phyloP scores from a whole-genome alignment of 92 coral and sea anemone genomes.

The Palythoa caribaeorum region DNA sequence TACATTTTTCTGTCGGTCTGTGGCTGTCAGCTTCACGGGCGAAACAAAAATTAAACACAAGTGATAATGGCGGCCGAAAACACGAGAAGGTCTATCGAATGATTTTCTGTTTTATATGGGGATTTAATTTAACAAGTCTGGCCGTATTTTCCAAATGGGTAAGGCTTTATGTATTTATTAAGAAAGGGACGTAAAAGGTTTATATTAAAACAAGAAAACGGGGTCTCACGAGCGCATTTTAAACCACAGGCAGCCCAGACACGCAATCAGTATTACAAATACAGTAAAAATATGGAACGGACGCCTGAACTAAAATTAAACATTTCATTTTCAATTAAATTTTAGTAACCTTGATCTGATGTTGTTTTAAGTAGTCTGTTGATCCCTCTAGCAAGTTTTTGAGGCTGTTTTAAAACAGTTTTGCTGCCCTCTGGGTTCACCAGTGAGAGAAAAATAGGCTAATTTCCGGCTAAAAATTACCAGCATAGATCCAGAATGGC shows the following conservation, averaged over 20 bases:
- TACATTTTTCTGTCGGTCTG: slow-evolving; percentile 21
- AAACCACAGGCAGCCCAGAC: slow-evolving; percentile 29
- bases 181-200: slow-evolving; percentile 3
- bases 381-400: slow-evolving; percentile 3
- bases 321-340: slow-evolving; percentile 10
- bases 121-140: slow-evolving; percentile 8
- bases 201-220: slow-evolving; percentile 12
- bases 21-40: neutral
- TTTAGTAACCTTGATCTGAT: slow-evolving; percentile 20
- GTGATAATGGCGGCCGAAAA: slow-evolving; percentile 18
- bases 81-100: slow-evolving; percentile 9
- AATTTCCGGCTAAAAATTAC: neutral
- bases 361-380: neutral
- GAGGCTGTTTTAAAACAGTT: slow-evolving; percentile 13
- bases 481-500: slow-evolving; percentile 24
- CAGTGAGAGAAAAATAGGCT: no score
- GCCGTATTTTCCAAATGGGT: slow-evolving; percentile 33
- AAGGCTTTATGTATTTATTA: slow-evolving; percentile 10
- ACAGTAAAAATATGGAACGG: no score
- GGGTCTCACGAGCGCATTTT: slow-evolving; percentile 25
- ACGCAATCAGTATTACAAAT: neutral
- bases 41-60: slow-evolving; percentile 9
- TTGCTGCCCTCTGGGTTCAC: slow-evolving; percentile 4
- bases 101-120: slow-evolving; percentile 17
- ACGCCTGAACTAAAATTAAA: neutral